These are phyloP conservation scores for Mesembrinibis cayennensis DNA, from an alignment of 2,113 vertebrate species.

Conservation along the genomic window DNA sequence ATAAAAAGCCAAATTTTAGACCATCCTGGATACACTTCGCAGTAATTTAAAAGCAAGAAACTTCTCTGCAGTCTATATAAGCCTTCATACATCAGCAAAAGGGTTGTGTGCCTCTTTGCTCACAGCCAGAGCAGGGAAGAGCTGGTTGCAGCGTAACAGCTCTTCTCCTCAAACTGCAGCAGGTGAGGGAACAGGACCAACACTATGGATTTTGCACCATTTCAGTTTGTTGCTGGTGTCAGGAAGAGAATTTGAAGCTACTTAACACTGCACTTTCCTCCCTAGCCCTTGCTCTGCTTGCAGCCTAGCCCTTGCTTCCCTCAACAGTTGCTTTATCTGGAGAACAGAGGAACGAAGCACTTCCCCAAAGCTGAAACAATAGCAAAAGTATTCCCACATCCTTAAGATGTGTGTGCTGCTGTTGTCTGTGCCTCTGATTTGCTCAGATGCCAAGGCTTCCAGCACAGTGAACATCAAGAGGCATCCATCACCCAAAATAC, in stretches of 20 bases:
- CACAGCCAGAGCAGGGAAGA: not conserved
- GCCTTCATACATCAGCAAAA: not conserved
- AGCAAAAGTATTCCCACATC: not conserved
- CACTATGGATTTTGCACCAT: not conserved
- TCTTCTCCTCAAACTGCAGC: not conserved
- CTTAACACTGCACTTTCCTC: not conserved
- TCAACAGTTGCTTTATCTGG: not conserved
- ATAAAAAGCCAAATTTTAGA: not conserved
- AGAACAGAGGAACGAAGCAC: not conserved
- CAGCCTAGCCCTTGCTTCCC: not conserved
- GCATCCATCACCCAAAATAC: not conserved
- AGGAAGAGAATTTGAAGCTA: not conserved
- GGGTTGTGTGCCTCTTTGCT: not conserved
- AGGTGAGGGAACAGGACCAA: not conserved
- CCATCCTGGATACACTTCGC: not conserved
- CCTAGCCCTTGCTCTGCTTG: not conserved
- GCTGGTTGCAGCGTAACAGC: not conserved
- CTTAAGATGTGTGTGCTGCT: not conserved
- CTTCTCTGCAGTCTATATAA: not conserved
- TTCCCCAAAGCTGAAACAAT: not conserved
- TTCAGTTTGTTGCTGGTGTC: not conserved
- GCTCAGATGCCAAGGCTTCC: not conserved
- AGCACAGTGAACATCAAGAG: accelerated
- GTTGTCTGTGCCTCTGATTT: not conserved
- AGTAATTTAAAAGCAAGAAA: not conserved